phyloP scores from a whole-genome alignment of 2,888 invertebrate genomes.

The Melipona bicolor region DNA sequence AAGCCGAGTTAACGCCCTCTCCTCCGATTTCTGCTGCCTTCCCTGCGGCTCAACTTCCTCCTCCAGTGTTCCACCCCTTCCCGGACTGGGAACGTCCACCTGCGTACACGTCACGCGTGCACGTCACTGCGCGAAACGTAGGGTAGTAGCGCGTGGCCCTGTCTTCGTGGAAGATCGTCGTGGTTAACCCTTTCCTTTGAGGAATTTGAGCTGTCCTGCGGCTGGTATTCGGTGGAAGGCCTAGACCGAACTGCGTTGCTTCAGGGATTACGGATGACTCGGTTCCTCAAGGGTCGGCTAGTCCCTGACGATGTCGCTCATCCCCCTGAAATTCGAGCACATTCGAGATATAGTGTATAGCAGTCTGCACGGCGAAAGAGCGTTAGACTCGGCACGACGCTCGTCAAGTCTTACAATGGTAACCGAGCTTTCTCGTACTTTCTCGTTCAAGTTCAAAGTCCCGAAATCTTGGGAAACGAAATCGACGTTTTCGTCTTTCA shows the following conservation, averaged over 20 bases:
- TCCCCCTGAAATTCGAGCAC: conserved; percentile 65
- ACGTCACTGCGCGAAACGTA: not conserved
- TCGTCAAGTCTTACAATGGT: conserved; percentile 45
- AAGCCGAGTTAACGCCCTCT: conserved; percentile 37
- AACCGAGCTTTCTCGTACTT: not conserved
- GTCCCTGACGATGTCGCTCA: conserved; percentile 20
- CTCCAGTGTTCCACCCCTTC: not conserved
- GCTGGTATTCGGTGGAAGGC: conserved; percentile 49
- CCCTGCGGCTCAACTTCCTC: too few relatives aligned
- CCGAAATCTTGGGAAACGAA: conserved; percentile 18
- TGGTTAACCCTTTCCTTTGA: conserved; percentile 66
- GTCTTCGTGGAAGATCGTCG: conserved; percentile 47
- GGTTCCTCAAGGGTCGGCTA: conserved; percentile 52
- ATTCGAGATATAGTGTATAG: conserved; percentile 43
- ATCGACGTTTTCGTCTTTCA: too few relatives aligned
- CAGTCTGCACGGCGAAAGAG: not conserved
- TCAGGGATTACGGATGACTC: conserved; percentile 59
- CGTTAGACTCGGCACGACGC: not conserved
- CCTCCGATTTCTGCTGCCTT: not conserved
- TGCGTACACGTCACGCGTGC: conserved; percentile 2
- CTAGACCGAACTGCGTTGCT: conserved; percentile 38
- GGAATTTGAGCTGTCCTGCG: conserved; percentile 55
- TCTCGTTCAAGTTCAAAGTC: conserved; percentile 8
- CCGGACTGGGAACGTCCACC: conserved; percentile 37
- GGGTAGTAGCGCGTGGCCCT: conserved; percentile 8